These are phyloP conservation scores for Penelope pileata DNA, from an alignment of 2,113 vertebrate genomes.

Conservation along the genomic window DNA sequence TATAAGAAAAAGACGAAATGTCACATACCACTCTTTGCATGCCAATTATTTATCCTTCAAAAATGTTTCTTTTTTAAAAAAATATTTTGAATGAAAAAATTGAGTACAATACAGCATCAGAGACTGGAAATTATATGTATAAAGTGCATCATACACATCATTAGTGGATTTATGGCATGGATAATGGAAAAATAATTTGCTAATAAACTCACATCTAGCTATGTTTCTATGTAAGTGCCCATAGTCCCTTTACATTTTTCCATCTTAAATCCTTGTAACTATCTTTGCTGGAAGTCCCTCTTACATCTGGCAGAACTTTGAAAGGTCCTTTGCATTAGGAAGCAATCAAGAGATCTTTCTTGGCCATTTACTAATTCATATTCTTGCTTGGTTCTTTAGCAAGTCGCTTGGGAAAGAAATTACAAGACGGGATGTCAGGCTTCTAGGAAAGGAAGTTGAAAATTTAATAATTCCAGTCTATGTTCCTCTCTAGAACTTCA, in stretches of 20 bases:
- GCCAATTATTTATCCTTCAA: background rate
- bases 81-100: background rate
- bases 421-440: background rate
- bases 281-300: background rate
- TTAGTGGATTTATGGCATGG: background rate
- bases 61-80: background rate
- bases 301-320: background rate
- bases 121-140: background rate
- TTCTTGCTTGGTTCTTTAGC: background rate
- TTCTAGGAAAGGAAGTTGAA: background rate
- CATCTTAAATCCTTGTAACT: background rate
- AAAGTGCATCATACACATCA: background rate
- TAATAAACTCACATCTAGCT: background rate
- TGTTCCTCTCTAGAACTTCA: background rate
- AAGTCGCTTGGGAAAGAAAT: background rate
- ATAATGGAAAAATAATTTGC: background rate
- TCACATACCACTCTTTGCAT: background rate
- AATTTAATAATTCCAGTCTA: background rate
- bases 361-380: background rate
- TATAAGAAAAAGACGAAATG: background rate
- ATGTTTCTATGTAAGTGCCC: background rate
- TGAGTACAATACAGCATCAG: background rate
- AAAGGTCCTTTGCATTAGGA: background rate
- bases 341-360: background rate
- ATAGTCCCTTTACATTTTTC: background rate